A percentile compares a stretch with the other conserved stretches of the same genome.
Evolutionary conservation across 1,140 invertebrate genomes (phyloP).

Genomic region (Eulimnadia texana): DNA sequence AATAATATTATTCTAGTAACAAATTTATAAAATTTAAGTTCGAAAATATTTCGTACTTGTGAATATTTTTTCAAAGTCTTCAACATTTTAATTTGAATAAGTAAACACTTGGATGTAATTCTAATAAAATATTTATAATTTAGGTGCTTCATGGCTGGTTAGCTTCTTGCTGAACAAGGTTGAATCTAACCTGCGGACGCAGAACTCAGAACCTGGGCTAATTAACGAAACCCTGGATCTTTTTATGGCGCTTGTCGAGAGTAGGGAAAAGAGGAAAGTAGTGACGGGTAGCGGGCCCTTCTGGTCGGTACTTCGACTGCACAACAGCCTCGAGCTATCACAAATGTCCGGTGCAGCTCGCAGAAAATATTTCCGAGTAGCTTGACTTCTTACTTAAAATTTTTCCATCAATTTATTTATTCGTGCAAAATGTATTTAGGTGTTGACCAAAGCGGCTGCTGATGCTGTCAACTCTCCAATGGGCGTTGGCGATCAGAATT

Average conservation of each 20-base stretch:
- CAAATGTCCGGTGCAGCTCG: conserved; percentile 28
- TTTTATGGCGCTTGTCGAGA: conserved; percentile 39
- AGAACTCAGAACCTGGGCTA: conserved; percentile 39
- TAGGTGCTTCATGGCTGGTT: conserved; percentile 40
- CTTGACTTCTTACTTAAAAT: background rate
- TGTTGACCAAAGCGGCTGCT: conserved; percentile 30
- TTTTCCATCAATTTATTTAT: no score
- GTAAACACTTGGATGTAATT: no score
- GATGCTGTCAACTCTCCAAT: conserved; percentile 20
- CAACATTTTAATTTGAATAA: no score
- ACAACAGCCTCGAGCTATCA: conserved; percentile 25
- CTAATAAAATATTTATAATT: no score
- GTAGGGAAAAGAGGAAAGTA: conserved; percentile 34
- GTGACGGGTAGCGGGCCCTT: conserved; percentile 28
- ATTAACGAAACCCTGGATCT: conserved; percentile 43
- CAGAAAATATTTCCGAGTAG: conserved; percentile 28
- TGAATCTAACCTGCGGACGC: conserved; percentile 39
- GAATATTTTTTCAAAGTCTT: no score
- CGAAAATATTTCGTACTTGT: background rate
- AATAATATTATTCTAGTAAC: conserved; percentile 11
- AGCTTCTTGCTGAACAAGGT: conserved; percentile 47
- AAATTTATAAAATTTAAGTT: background rate
- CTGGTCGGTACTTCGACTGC: conserved; percentile 28
- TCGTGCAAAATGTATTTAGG: no score
- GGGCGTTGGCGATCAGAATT: conserved; percentile 19